A percentile compares a stretch with the other conserved stretches of the same genome.
These are phyloP conservation scores for Procambarus virginalis DNA, from an alignment of 1,140 invertebrate genomes.

Conservation along the genomic window DNA sequence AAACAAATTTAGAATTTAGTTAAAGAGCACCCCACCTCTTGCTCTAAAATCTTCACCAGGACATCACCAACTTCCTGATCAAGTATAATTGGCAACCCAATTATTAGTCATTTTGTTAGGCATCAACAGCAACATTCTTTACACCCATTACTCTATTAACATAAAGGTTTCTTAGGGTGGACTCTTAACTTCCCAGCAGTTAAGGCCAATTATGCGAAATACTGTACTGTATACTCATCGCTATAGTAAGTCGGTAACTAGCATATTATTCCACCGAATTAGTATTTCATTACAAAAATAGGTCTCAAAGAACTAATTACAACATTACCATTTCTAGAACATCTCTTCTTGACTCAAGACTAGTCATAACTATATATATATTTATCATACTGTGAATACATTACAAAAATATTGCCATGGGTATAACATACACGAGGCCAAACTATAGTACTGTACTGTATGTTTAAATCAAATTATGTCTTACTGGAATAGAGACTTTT, in stretches of 20 bases:
- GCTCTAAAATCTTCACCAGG: background rate
- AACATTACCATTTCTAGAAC: background rate
- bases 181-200: slow-evolving; percentile 1
- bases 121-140: background rate
- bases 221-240: background rate
- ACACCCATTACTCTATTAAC: background rate
- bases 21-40: background rate
- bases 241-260: background rate
- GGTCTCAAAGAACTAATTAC: background rate
- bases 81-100: background rate
- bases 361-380: background rate
- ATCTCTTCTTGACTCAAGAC: background rate
- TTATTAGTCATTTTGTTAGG: background rate
- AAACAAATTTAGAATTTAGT: background rate
- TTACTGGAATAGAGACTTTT: background rate
- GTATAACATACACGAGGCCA: background rate
- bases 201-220: background rate
- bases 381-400: background rate
- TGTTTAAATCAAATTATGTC: background rate
- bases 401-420: slow-evolving; percentile 8
- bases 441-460: background rate
- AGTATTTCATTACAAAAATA: background rate
- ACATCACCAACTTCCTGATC: background rate
- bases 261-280: background rate
- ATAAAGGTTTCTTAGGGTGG: background rate